Evolutionary conservation across 2,797 vertebrate species (phyloP).

Genomic region (Cryptoblepharus egeriae): DNA sequence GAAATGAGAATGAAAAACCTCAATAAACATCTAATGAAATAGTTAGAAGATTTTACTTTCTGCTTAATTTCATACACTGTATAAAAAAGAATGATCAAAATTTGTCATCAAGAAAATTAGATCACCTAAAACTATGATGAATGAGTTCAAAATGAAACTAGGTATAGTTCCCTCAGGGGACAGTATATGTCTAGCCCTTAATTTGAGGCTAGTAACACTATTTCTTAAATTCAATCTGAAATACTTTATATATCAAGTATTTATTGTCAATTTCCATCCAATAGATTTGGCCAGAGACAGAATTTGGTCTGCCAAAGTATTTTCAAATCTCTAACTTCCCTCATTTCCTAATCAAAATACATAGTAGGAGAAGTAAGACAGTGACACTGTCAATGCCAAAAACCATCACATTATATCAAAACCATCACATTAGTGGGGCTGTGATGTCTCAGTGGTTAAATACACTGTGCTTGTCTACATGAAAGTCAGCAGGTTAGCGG

Average conservation of each 20-base stretch:
- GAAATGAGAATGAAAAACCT: too few relatives aligned
- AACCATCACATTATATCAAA: too few relatives aligned
- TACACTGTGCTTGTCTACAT: too few relatives aligned
- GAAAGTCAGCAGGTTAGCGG: too few relatives aligned
- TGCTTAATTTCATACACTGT: not conserved
- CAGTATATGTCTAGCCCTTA: not conserved
- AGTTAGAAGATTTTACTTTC: too few relatives aligned
- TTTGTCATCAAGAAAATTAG: not conserved
- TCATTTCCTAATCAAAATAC: slow-evolving; percentile 15
- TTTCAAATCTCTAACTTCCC: not conserved
- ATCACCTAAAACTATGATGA: not conserved
- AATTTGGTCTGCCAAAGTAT: slow-evolving; percentile 12
- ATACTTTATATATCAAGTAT: not conserved
- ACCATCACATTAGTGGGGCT: too few relatives aligned
- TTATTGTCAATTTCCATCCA: not conserved
- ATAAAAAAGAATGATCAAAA: not conserved
- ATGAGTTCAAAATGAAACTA: not conserved
- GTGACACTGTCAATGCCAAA: not conserved
- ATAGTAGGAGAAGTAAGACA: not conserved
- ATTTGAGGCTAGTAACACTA: not conserved
- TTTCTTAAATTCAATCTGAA: not conserved
- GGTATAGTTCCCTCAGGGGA: not conserved
- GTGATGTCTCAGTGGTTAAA: too few relatives aligned
- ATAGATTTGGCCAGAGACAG: not conserved
- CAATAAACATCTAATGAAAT: too few relatives aligned